A percentile compares a stretch with the other conserved stretches of the same genome.
phyloP scores from a whole-genome alignment of 2,797 vertebrate genomes.

The Echeneis naucrates region DNA sequence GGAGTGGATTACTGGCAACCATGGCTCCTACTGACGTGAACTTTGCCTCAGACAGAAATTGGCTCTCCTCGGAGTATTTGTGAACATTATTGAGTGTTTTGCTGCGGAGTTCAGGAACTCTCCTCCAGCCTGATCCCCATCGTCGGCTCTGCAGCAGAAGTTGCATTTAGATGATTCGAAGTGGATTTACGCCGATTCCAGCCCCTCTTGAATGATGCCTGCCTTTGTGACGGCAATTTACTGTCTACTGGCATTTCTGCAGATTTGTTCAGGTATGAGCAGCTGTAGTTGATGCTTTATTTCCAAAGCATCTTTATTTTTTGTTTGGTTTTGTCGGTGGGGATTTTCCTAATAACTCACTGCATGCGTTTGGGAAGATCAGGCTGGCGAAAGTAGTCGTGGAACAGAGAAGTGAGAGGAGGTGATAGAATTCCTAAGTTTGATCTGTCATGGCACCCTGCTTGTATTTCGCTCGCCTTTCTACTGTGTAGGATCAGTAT shows the following conservation, averaged over 20 bases:
- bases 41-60: slow-evolving; percentile 48
- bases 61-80: slow-evolving; percentile 34
- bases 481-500: slow-evolving; percentile 33
- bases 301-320: not conserved
- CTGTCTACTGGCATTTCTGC: slow-evolving; percentile 76
- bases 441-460: slow-evolving; percentile 12
- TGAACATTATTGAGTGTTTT: slow-evolving; percentile 40
- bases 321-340: no score
- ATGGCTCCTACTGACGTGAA: slow-evolving; percentile 68
- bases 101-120: slow-evolving; percentile 53
- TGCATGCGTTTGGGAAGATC: not conserved
- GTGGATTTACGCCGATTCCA: slow-evolving; percentile 68
- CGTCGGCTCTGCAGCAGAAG: slow-evolving; percentile 47
- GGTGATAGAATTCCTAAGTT: slow-evolving; percentile 30
- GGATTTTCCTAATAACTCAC: not conserved
- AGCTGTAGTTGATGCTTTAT: not conserved
- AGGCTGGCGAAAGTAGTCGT: not conserved
- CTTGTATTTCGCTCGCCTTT: slow-evolving; percentile 39
- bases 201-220: slow-evolving; percentile 78
- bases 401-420: not conserved
- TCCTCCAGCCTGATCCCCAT: slow-evolving; percentile 33
- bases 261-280: slow-evolving; percentile 81
- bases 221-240: slow-evolving; percentile 71
- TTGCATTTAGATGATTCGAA: slow-evolving; percentile 68
- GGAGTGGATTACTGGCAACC: slow-evolving; percentile 58